Base-by-base conservation (phyloP, 2,113 vertebrate species). In the Ascaphus truei region DNA sequence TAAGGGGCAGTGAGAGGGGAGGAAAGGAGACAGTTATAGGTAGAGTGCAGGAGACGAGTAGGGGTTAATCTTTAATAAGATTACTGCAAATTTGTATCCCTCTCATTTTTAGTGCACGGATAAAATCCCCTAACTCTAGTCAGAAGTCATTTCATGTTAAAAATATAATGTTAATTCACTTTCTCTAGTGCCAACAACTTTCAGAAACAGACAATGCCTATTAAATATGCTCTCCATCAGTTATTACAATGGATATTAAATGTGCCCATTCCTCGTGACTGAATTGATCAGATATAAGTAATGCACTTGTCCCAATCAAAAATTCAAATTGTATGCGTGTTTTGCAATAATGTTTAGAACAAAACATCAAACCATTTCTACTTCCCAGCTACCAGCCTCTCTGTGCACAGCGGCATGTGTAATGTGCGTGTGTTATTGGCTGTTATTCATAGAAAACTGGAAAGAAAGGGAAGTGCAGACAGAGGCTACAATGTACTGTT, bases 201-300 rank as follows among this genome's bases (percentile, higher is more conserved):
- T 52, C 50, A 27, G 50, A 25, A 13, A 52, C 13, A 48, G 58
- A 58, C 53, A 68, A 48, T 58, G 30, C 29, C 20, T 48, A 27
- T 58, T 58, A 68, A 48, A 4, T 26, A 10, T 26, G 43, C 33
- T 37, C 39, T 26, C 48, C 29, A 66, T 55, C 50, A n/a, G 2
- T 66, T 66, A 55, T 43, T 55, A 55, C 16, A 55, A 65, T 36
- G 45, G 31, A 20, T 37, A 64, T 64, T 51, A 37, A 52, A 64
- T 22, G 51, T 52, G 47, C 62, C 34, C 41, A 26, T 56, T 51
- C 50, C 63, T 16, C 23, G 51, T 25, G 51, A 31, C 27, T 13
- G 13, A 20, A 34, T 48, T 68, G 57, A 68, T 48, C 48, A 36
- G 29, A 26, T 56, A 68, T 58, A 57, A 68, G 58, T 68, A 68